Evolutionary conservation across 2,113 vertebrate genomes (phyloP), one percentile per base, ranked within the genome.

Genomic region (Bubalus kerabau): DNA sequence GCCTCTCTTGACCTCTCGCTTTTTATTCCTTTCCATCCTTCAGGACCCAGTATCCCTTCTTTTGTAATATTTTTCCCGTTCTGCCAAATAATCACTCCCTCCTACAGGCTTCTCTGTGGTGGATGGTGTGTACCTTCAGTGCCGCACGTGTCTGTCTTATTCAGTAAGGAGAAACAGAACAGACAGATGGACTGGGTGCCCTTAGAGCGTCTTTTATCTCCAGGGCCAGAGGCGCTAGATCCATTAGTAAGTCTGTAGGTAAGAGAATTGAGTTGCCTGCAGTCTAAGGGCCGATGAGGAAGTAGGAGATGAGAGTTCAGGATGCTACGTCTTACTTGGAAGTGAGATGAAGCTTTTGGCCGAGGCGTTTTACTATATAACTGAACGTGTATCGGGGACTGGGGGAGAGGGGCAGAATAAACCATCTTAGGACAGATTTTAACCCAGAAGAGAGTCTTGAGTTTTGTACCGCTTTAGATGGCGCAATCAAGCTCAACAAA

Each of bases 21-120:
- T 56, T 64, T 52, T 71, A 48, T 84, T 56, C 74, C 7, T 84
- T 50, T 46, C 80, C 26, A 30, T 94, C 84, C 76, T 88, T 90
- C 14, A 36, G 60, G 92, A 84, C 62, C 76, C 43, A 7, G 0
- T 62, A 30, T 3, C 54, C 59, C 36, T 92, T n/a, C 32, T 7
- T 78, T 28, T 23, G 13, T 74, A 52, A 28, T 26, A 23, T 46
- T 87, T 86, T 50, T 24, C 60, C 83, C 2, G 0, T 26, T 54
- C n/a, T 82, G 16, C 40, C 36, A 11, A 28, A 2, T n/a, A 50
- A 1, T 7, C 30, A 0, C 40, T 59, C 5, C 16, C 30, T 60
- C 4, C 36, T 7, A 3, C 14, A 17, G 46, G 43, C 50, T 56
- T 6, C 60, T 17, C 16, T 15, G 3, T 30, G 2, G 1, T 43